These are phyloP conservation scores for Henricia sp. DNA, from an alignment of 53 echinoderm and acorn worm species.

Conservation along the genomic window DNA sequence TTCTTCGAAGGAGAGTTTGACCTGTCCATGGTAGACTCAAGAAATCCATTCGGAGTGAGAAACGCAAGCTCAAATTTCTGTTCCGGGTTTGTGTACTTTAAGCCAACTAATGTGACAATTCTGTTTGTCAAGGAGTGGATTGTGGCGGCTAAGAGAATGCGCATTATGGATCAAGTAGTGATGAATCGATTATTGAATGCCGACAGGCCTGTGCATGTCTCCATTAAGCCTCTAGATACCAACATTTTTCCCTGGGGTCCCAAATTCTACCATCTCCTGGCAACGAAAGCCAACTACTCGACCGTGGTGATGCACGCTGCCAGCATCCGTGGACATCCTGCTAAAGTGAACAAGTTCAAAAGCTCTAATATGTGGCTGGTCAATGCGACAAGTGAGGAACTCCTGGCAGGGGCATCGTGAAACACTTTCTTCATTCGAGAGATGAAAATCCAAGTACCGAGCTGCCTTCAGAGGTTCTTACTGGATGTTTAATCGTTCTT, in stretches of 20 bases:
- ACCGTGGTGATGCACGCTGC: slow-evolving; percentile 31
- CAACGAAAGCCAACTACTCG: slow-evolving; percentile 3
- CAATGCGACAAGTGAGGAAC: neutral
- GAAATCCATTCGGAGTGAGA: neutral
- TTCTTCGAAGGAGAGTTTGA: slow-evolving; percentile 34
- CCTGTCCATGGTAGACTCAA: neutral
- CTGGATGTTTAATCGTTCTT: no score
- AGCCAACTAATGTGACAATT: neutral
- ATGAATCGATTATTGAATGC: neutral
- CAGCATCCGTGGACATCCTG: slow-evolving; percentile 17
- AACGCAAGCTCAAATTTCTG: slow-evolving; percentile 9
- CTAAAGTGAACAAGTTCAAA: slow-evolving; percentile 23
- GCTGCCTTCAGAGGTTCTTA: no score
- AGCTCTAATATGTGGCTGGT: slow-evolving; percentile 32
- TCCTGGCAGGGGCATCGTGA: no score
- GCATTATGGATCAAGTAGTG: neutral
- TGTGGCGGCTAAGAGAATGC: neutral
- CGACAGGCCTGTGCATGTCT: neutral
- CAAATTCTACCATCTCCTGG: slow-evolving; percentile 2
- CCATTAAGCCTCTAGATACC: neutral
- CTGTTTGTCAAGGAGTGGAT: neutral
- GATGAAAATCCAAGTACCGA: no score
- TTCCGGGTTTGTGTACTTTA: slow-evolving; percentile 26
- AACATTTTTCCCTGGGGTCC: slow-evolving; percentile 3
- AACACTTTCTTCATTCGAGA: no score